Evolutionary conservation across 35 echinoderm and acorn worm species (phyloP).

Genomic region (Ophiothrix spiculata): DNA sequence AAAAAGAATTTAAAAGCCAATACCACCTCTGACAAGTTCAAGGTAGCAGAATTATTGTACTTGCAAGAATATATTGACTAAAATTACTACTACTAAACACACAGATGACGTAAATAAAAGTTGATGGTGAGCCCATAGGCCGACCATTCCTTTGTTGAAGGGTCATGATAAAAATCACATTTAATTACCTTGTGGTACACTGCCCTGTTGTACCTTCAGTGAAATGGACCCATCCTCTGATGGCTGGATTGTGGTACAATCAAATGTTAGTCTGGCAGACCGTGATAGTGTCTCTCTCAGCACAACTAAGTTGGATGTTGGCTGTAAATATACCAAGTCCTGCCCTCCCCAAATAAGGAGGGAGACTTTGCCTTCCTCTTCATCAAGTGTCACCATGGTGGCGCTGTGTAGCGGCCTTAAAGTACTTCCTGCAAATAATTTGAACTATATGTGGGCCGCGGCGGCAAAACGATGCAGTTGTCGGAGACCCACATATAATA

Average conservation of each 20-base stretch:
- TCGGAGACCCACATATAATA: too few species aligned
- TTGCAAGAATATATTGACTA: too few species aligned
- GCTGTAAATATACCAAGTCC: not conserved
- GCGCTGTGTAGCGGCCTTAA: not conserved
- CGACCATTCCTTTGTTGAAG: too few species aligned
- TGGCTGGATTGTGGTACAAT: not conserved
- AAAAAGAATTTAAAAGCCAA: too few species aligned
- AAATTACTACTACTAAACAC: too few species aligned
- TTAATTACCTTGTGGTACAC: not conserved
- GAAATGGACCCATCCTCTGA: not conserved
- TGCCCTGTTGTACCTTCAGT: not conserved
- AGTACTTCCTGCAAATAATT: not conserved
- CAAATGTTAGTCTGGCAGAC: not conserved
- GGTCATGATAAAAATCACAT: not conserved
- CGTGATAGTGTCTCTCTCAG: not conserved
- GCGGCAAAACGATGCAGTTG: not conserved
- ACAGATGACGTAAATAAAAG: too few species aligned
- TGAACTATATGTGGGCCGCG: not conserved
- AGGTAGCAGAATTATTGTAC: too few species aligned
- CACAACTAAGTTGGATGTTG: not conserved
- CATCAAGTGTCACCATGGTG: not conserved
- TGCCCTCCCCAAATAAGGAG: not conserved
- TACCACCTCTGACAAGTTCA: too few species aligned
- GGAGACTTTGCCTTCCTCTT: not conserved
- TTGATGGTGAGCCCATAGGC: too few species aligned